phyloP scores from a whole-genome alignment of 2,113 vertebrate genomes.

The Lonchura striata region DNA sequence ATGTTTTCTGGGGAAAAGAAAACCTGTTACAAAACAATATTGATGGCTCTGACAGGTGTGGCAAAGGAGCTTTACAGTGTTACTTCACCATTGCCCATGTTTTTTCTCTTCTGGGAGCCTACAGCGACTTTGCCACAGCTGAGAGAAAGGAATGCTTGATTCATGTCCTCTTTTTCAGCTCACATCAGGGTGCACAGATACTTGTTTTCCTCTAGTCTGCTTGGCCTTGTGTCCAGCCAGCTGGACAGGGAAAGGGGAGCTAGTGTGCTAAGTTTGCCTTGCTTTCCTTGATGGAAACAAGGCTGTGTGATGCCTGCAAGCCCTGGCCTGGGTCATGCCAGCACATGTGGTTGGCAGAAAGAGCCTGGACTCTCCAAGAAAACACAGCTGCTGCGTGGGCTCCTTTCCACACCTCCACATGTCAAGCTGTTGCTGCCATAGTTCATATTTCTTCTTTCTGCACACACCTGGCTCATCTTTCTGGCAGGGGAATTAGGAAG shows the following conservation, averaged over 20 bases:
- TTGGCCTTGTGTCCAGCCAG: background rate
- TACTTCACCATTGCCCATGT: accelerated
- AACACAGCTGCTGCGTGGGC: background rate
- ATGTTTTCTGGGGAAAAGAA: background rate
- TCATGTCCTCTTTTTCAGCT: background rate
- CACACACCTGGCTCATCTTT: background rate
- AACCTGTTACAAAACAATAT: background rate
- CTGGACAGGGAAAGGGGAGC: background rate
- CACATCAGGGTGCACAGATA: background rate
- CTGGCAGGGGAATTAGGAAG: background rate
- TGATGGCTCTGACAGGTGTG: background rate
- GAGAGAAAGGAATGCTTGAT: background rate
- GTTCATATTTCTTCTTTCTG: background rate
- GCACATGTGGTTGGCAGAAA: background rate
- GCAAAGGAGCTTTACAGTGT: background rate
- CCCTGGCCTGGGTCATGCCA: background rate
- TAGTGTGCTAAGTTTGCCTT: background rate
- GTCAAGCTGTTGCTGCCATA: background rate
- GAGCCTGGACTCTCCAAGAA: background rate
- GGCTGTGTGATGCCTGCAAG: background rate
- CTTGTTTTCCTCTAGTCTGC: background rate
- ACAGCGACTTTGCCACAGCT: background rate
- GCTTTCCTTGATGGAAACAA: background rate
- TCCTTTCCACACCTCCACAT: background rate
- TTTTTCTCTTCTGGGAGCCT: background rate